Base-by-base conservation (phyloP, 2,888 invertebrate genomes). In the Cryptocheilus praepositus region DNA sequence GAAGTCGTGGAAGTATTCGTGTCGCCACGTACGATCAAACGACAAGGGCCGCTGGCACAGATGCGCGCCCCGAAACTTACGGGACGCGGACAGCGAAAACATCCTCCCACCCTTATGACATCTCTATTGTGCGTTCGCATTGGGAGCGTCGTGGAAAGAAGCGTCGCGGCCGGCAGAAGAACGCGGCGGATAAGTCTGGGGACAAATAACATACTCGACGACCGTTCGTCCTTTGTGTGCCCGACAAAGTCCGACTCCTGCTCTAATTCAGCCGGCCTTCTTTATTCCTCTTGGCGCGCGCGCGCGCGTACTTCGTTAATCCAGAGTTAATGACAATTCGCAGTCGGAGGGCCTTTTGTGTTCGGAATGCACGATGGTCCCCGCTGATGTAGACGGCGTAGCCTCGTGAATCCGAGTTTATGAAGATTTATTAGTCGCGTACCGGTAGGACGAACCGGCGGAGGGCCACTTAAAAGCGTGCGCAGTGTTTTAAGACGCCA, bases 361-460 rank as follows among this genome's bases (percentile, higher is more conserved):
- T 11, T 36, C 36, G 25, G 2, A 5, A 25, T 25, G 5, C 25
- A 25, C 25, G 25, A 25, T 5, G 25, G 19, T 64, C 61, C 18
- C 11, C n/a, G 25, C 45, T 22, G 18, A 63, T 18, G 19, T 44
- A 36, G 36, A 65, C 54, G 54, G 61, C 57, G 28, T 53, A 52
- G 58, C 54, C 63, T 58, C 69, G 71, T 67, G 73, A 67, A 74
- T 74, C 58, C 71, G 77, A 74, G 67, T 74, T 74, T 67, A 64
- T 63, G 65, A 67, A 74, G 65, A 70, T 74, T 74, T 77, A 72
- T 69, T 64, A 71, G 67, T 67, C 65, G 64, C 65, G 62, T 53
- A 49, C 46, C 36, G 53, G 54, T 46, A 25, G 64, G 51, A 64
- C 62, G 65, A 69, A 56, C 53, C 58, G 61, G 28, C 19, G 49